Evolutionary conservation across 2,113 vertebrate species (phyloP).

Genomic region (Tragelaphus imberbis): DNA sequence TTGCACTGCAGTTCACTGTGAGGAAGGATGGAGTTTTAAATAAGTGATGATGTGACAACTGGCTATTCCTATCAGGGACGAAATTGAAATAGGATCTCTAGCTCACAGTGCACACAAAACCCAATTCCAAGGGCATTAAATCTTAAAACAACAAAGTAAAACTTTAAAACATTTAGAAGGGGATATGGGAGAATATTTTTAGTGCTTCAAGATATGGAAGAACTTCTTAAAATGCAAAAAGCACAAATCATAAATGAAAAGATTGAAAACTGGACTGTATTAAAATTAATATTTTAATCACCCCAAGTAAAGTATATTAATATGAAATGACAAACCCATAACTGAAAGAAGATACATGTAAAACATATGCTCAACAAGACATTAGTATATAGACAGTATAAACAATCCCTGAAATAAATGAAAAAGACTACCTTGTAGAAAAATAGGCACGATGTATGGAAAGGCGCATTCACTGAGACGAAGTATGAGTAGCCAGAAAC

Average conservation of each 20-base stretch:
- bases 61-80: neutral
- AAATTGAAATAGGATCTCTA: neutral
- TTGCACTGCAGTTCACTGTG: fast-evolving
- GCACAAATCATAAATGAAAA: neutral
- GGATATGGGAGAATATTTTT: neutral
- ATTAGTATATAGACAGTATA: neutral
- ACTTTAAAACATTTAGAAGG: neutral
- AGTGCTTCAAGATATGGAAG: neutral
- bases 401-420: neutral
- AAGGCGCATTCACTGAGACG: neutral
- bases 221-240: neutral
- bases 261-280: neutral
- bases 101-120: neutral
- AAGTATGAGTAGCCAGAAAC: neutral
- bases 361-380: neutral
- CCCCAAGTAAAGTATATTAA: neutral
- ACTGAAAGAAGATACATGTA: neutral
- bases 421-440: neutral
- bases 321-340: neutral
- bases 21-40: neutral
- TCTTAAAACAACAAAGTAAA: neutral
- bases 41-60: neutral
- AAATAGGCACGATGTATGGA: neutral
- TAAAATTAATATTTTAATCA: neutral
- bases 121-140: neutral